Percentiles rank a stretch among this genome's conserved stretches.
Evolutionary conservation across 1,140 invertebrate genomes (phyloP).

Genomic region (Drosophila tsacasi): DNA sequence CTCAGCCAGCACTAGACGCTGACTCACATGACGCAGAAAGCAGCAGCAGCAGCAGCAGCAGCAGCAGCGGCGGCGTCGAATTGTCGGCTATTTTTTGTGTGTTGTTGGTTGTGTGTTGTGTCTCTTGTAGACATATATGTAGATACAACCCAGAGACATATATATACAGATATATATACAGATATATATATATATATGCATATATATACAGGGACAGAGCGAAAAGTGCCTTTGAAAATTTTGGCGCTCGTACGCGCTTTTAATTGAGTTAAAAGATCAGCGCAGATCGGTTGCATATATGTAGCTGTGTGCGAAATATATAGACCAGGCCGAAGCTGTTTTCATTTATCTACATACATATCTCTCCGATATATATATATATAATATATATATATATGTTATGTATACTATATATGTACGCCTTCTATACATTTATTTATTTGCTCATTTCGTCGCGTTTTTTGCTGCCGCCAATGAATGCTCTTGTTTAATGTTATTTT

Average conservation of each 20-base stretch:
- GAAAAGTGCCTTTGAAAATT: constrained; percentile 72
- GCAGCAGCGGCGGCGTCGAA: constrained; percentile 57
- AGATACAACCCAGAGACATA: neutral
- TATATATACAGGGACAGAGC: constrained; percentile 36
- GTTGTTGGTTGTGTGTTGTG: neutral
- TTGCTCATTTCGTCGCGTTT: constrained; percentile 20
- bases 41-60: constrained; percentile 38
- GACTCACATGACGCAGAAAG: constrained; percentile 82
- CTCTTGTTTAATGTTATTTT: constrained; percentile 62
- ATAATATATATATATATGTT: constrained; percentile 1
- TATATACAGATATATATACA: neutral
- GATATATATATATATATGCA: neutral
- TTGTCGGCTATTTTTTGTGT: constrained; percentile 63
- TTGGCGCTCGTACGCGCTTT: constrained; percentile 77
- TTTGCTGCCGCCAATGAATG: constrained; percentile 15
- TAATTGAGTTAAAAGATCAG: constrained; percentile 82
- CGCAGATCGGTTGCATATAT: constrained; percentile 71
- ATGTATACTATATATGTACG: neutral
- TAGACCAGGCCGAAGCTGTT: constrained; percentile 27
- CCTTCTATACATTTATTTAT: constrained; percentile 38
- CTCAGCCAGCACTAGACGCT: constrained; percentile 45
- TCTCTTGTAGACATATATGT: constrained; percentile 7
- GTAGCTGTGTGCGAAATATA: constrained; percentile 43
- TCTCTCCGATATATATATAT: constrained; percentile 4
- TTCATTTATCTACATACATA: constrained; percentile 22